Evolutionary conservation across 2,797 vertebrate genomes (phyloP).

Genomic region (Hypotaenidia okinawae): DNA sequence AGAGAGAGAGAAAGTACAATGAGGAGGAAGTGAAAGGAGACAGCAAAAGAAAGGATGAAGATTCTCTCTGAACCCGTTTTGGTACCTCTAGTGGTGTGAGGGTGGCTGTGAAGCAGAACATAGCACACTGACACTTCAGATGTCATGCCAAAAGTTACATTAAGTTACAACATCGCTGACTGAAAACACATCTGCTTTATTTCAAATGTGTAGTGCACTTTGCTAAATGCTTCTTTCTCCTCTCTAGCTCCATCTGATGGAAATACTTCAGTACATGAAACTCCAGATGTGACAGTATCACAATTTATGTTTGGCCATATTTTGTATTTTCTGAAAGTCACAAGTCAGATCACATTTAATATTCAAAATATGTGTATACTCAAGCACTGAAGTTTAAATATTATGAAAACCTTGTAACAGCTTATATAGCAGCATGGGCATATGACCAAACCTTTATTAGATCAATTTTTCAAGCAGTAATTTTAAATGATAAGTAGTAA

Average conservation of each 20-base stretch:
- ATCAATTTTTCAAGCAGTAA: slow-evolving; percentile 41
- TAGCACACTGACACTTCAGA: slow-evolving; percentile 27
- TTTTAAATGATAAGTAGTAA: slow-evolving; percentile 58
- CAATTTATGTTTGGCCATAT: neutral
- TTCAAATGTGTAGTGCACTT: neutral
- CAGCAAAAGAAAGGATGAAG: slow-evolving; percentile 1
- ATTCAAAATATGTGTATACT: slow-evolving; percentile 13
- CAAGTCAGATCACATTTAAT: slow-evolving; percentile 6
- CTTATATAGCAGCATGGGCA: slow-evolving; percentile 36
- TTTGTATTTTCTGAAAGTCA: neutral
- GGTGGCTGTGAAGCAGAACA: slow-evolving; percentile 1
- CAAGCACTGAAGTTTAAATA: neutral
- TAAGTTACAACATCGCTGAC: neutral
- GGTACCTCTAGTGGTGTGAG: neutral
- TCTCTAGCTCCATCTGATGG: slow-evolving; percentile 30
- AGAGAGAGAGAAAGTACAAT: neutral
- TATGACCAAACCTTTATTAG: slow-evolving; percentile 41
- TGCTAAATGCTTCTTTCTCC: neutral
- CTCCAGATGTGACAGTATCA: neutral
- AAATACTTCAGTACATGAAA: neutral
- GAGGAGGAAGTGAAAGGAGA: neutral
- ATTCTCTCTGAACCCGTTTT: neutral
- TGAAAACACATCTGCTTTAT: slow-evolving; percentile 41
- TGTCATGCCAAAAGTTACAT: slow-evolving; percentile 41
- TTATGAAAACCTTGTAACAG: slow-evolving; percentile 36